Evolutionary conservation across 2,888 invertebrate genomes (phyloP).

Genomic region (Cheilosia vernalis): DNA sequence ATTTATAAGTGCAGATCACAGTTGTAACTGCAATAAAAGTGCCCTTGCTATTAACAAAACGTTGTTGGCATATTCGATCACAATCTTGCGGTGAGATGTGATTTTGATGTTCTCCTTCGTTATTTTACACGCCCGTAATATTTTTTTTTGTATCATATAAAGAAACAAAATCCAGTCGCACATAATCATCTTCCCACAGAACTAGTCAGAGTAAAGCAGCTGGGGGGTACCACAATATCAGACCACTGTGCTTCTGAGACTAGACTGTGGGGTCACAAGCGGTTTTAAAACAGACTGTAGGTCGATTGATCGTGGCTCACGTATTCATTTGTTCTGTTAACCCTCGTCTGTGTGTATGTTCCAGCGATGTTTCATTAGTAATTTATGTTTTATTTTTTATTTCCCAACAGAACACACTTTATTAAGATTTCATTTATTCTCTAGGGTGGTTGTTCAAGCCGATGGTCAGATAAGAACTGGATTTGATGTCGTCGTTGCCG

Average conservation of each 20-base stretch:
- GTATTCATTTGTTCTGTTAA: slow-evolving; percentile 68
- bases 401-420: slow-evolving; percentile 72
- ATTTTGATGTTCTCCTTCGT: slow-evolving; percentile 73
- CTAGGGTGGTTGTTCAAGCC: slow-evolving; percentile 96
- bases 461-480: slow-evolving; percentile 98
- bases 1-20: slow-evolving; percentile 66
- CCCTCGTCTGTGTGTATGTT: slow-evolving; percentile 64
- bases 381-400: slow-evolving; percentile 81
- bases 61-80: slow-evolving; percentile 69
- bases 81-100: slow-evolving; percentile 78
- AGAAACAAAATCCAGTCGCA: slow-evolving; percentile 47
- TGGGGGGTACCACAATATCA: slow-evolving; percentile 56
- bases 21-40: slow-evolving; percentile 60
- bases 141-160: slow-evolving; percentile 62
- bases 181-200: slow-evolving; percentile 72
- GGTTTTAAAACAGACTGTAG: slow-evolving; percentile 70
- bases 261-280: slow-evolving; percentile 66
- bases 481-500: slow-evolving; percentile 98
- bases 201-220: slow-evolving; percentile 67
- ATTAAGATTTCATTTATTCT: slow-evolving; percentile 78
- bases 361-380: slow-evolving; percentile 82
- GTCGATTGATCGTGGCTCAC: slow-evolving; percentile 67
- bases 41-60: slow-evolving; percentile 63
- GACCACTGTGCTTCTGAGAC: slow-evolving; percentile 70
- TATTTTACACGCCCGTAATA: slow-evolving; percentile 37